These are phyloP conservation scores for Macaca mulatta DNA, from an alignment of 2,113 vertebrate genomes.

Conservation along the genomic window DNA sequence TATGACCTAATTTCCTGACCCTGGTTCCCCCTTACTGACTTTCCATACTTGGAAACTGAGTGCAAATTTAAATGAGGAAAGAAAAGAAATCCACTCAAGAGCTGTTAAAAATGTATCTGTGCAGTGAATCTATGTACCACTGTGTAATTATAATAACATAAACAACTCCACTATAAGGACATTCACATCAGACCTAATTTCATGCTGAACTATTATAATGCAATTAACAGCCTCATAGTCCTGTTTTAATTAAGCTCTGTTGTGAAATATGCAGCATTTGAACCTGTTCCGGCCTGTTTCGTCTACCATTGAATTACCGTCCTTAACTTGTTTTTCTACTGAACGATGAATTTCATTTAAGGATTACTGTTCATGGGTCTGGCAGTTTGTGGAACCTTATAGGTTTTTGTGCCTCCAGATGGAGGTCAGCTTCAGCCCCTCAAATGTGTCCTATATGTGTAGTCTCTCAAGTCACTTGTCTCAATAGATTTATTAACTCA, in stretches of 20 bases:
- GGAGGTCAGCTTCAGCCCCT: constrained; percentile 72
- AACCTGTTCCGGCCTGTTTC: constrained; percentile 85
- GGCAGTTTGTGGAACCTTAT: constrained; percentile 79
- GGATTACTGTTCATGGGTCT: constrained; percentile 72
- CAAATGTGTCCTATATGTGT: constrained; percentile 81
- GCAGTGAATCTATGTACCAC: constrained; percentile 57
- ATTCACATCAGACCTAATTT: constrained; percentile 83
- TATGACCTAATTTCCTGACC: constrained; percentile 83
- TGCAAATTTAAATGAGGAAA: constrained; percentile 5
- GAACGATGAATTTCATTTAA: constrained; percentile 81
- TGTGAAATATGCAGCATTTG: constrained; percentile 85
- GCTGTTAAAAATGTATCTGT: constrained; percentile 65
- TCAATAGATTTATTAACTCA: constrained; percentile 79
- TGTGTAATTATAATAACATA: constrained; percentile 80
- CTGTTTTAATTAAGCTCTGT: constrained; percentile 85
- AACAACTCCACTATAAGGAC: constrained; percentile 79
- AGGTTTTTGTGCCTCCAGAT: constrained; percentile 78
- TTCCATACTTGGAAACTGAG: constrained; percentile 51
- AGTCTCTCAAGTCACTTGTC: constrained; percentile 80
- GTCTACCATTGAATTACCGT: constrained; percentile 79
- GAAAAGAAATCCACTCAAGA: constrained; percentile 64
- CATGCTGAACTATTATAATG: constrained; percentile 83
- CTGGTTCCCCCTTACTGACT: constrained; percentile 66
- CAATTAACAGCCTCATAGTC: constrained; percentile 83
- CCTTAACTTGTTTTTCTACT: constrained; percentile 84